A percentile compares a stretch with the other conserved stretches of the same genome.
These are phyloP conservation scores for Agrotis clavis DNA, from an alignment of 2,888 invertebrate genomes.

Conservation along the genomic window DNA sequence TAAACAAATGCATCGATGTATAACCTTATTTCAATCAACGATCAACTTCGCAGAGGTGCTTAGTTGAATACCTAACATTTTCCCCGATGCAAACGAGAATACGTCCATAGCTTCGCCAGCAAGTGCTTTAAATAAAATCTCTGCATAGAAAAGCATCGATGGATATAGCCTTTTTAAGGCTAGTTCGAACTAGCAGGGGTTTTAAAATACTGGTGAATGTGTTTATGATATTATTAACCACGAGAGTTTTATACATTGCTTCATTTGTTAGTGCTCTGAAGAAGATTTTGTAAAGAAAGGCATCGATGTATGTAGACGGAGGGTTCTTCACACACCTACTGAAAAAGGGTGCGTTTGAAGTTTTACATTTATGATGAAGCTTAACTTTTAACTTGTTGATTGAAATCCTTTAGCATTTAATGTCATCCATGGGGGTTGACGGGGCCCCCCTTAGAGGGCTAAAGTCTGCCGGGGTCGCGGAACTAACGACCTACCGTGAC, in stretches of 20 bases:
- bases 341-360: neutral
- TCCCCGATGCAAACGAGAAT: neutral
- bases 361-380: neutral
- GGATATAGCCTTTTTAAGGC: neutral
- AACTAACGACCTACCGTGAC: too few species aligned
- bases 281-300: neutral
- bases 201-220: neutral
- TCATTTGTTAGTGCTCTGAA: neutral
- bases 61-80: too few species aligned
- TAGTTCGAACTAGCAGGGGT: neutral
- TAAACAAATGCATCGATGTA: neutral
- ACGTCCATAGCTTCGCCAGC: neutral
- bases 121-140: neutral
- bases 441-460: too few species aligned
- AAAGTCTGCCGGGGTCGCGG: too few species aligned
- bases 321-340: neutral
- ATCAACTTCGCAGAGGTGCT: too few species aligned
- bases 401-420: neutral
- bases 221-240: neutral
- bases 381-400: constrained; percentile 8
- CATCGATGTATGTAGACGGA: neutral
- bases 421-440: neutral
- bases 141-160: neutral
- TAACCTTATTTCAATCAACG: neutral
- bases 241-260: neutral